Percentiles rank a stretch among this genome's conserved stretches.
phyloP scores from a whole-genome alignment of 2,888 invertebrate species.

The Limnephilus marmoratus region DNA sequence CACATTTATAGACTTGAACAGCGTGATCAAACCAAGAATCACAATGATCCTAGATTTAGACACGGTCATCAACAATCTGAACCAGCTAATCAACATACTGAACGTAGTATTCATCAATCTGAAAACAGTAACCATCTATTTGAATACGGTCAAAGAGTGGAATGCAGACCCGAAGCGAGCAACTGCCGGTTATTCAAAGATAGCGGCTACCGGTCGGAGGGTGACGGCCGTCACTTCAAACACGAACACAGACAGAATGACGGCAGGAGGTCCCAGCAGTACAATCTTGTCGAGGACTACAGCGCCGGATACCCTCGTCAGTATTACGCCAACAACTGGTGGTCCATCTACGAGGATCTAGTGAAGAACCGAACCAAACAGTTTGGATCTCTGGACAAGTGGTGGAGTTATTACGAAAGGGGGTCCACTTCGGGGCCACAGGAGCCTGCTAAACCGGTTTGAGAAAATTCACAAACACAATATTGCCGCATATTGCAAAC shows the following conservation, averaged over 20 bases:
- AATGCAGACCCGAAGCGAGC: background rate
- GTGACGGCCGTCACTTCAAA: background rate
- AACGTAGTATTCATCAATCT: background rate
- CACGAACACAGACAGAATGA: background rate
- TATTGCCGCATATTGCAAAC: conserved; percentile 52
- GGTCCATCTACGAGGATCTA: conserved; percentile 75
- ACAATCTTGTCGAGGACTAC: conserved; percentile 69
- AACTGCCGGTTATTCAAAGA: background rate
- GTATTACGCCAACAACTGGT: conserved; percentile 77
- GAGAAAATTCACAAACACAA: conserved; percentile 49
- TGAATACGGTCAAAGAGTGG: background rate
- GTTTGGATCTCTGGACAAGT: conserved; percentile 75
- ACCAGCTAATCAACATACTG: background rate
- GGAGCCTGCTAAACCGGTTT: conserved; percentile 54
- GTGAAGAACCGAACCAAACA: conserved; percentile 73
- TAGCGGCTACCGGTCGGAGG: background rate
- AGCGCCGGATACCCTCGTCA: conserved; percentile 73
- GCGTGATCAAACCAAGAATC: background rate
- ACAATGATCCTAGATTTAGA: background rate
- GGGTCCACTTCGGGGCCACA: background rate
- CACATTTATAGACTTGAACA: background rate
- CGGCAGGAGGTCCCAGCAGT: conserved; percentile 16
- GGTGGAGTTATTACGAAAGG: conserved; percentile 75
- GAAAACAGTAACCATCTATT: background rate
- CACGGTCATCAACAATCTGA: background rate